A percentile compares a stretch with the other conserved stretches of the same genome.
Evolutionary conservation across 2,113 vertebrate genomes (phyloP).

Genomic region (Bubo blakistoni): DNA sequence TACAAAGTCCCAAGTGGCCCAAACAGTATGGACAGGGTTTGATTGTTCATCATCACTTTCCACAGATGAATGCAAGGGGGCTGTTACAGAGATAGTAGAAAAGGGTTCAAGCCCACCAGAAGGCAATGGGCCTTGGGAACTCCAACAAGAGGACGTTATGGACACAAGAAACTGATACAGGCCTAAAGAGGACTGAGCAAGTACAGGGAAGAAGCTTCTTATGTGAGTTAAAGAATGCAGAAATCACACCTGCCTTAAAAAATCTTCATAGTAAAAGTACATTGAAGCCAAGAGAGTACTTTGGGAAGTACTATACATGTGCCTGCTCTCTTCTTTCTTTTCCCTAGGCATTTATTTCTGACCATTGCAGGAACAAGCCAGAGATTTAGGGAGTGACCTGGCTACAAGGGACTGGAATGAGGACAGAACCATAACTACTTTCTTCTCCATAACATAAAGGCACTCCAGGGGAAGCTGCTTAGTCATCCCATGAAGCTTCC

Average conservation of each 20-base stretch:
- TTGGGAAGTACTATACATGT: background rate
- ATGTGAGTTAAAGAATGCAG: background rate
- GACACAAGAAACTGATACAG: background rate
- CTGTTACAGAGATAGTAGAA: background rate
- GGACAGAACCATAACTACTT: background rate
- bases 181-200: background rate
- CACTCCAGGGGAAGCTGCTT: background rate
- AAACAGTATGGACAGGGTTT: background rate
- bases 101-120: background rate
- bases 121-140: background rate
- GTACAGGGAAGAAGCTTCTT: background rate
- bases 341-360: background rate
- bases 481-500: conserved; percentile 3
- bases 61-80: fast-evolving
- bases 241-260: background rate
- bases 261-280: background rate
- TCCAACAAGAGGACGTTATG: background rate
- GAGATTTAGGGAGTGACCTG: background rate
- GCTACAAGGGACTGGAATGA: background rate
- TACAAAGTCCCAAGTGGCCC: background rate
- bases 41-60: background rate
- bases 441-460: background rate
- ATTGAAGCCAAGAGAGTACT: background rate
- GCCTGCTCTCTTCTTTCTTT: background rate
- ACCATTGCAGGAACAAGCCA: background rate